Percentiles rank a stretch among this genome's conserved stretches.
Conservation (phyloP, 2,797 vertebrate species). For the Anabas testudineus region DNA sequence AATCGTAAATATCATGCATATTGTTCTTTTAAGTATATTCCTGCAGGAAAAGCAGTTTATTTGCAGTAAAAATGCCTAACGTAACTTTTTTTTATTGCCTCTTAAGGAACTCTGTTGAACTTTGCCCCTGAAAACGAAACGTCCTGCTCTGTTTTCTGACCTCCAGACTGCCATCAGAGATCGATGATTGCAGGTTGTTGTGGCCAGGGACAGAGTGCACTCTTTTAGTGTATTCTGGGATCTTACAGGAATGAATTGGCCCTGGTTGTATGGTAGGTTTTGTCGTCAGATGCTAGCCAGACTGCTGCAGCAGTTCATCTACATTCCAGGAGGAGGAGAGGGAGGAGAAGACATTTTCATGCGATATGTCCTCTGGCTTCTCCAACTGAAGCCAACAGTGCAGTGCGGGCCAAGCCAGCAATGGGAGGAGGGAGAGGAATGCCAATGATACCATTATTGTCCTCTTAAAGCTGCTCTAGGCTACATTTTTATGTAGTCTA, state of each 20-base stretch:
- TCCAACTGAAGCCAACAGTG: conserved; percentile 38
- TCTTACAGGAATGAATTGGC: conserved; percentile 55
- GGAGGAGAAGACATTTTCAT: conserved; percentile 50
- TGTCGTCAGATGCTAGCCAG: conserved; percentile 48
- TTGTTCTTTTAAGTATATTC: background rate
- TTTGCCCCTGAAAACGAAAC: conserved; percentile 42
- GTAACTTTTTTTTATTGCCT: conserved; percentile 18
- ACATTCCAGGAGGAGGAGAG: conserved; percentile 40
- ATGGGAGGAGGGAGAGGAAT: conserved; percentile 52
- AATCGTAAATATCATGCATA: background rate
- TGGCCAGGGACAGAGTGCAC: conserved; percentile 43
- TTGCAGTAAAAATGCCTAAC: conserved; percentile 8
- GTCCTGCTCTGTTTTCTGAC: conserved; percentile 42
- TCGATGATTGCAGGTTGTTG: conserved; percentile 65
- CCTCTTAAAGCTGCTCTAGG: conserved; percentile 47
- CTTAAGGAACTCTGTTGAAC: conserved; percentile 18
- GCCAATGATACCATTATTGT: conserved; percentile 57
- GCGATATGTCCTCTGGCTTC: conserved; percentile 58
- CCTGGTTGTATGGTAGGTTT: conserved; percentile 45
- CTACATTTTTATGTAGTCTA: conserved; percentile 38
- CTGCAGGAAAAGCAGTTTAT: background rate
- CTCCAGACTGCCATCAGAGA: conserved; percentile 51
- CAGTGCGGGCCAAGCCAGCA: conserved; percentile 47
- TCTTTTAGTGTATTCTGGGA: conserved; percentile 67
- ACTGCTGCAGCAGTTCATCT: conserved; percentile 39